phyloP scores from a whole-genome alignment of 2,888 invertebrate species.

The Emmelina monodactyla region DNA sequence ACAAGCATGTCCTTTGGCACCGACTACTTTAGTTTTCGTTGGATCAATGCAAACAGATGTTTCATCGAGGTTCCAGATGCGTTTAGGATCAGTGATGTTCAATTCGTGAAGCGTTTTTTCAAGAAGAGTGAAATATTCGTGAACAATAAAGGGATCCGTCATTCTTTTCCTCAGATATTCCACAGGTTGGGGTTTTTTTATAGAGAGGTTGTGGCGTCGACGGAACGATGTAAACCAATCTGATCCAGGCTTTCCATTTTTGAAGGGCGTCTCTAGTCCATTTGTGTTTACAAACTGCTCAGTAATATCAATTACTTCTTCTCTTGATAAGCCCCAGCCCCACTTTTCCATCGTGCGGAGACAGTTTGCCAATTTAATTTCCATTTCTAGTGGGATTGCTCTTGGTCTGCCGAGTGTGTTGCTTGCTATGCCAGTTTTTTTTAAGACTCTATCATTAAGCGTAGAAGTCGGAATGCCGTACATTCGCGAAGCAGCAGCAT shows the following conservation, averaged over 20 bases:
- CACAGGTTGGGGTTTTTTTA: constrained; percentile 19
- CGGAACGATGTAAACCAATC: constrained; percentile 18
- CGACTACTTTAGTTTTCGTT: constrained; percentile 19
- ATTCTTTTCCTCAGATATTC: constrained; percentile 13
- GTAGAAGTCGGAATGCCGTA: constrained; percentile 13
- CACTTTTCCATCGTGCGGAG: constrained; percentile 14
- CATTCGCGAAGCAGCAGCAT: constrained; percentile 10
- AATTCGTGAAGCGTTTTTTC: constrained; percentile 5
- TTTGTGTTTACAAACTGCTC: constrained; percentile 13
- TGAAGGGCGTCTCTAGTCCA: constrained; percentile 12
- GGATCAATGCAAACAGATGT: constrained; percentile 17
- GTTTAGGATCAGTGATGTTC: constrained; percentile 3
- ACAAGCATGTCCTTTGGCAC: constrained; percentile 10
- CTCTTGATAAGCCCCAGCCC: constrained; percentile 14
- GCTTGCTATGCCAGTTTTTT: constrained; percentile 8
- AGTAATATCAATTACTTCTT: constrained; percentile 13
- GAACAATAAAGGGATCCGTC: constrained; percentile 13
- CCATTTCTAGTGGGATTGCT: constrained; percentile 12
- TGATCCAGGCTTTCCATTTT: constrained; percentile 13
- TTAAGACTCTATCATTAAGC: constrained; percentile 8
- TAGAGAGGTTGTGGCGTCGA: constrained; percentile 15
- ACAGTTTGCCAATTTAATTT: constrained; percentile 8
- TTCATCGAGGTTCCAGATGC: constrained; percentile 19
- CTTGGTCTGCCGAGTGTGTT: constrained; percentile 5
- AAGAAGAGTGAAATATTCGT: constrained; percentile 12